Percentiles rank a stretch among this genome's conserved stretches.
Conservation (phyloP, 2,113 vertebrate genomes). For the Dicrurus megarhynchus region DNA sequence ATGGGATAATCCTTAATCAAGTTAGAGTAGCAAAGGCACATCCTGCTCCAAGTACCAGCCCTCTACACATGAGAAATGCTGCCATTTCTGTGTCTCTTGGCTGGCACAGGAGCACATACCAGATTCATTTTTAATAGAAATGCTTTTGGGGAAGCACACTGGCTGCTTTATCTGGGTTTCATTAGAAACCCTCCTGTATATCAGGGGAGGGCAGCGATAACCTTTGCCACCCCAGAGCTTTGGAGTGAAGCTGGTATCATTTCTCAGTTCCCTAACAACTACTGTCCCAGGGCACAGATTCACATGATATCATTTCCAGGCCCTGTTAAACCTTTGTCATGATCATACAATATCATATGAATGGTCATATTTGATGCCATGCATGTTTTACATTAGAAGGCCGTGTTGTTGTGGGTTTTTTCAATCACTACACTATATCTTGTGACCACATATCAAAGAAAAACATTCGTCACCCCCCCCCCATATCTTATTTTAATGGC, state of each 20-base stretch:
- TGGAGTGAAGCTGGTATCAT: neutral
- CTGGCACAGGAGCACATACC: neutral
- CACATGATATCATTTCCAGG: neutral
- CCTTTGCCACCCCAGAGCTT: neutral
- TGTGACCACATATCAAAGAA: neutral
- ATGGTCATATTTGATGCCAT: neutral
- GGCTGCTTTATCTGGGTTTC: neutral
- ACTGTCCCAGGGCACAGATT: neutral
- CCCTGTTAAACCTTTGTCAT: neutral
- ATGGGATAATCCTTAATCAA: neutral
- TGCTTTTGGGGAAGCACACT: neutral
- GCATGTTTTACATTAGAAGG: neutral
- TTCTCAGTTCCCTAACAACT: neutral
- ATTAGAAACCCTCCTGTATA: neutral
- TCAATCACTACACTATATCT: neutral
- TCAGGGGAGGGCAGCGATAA: neutral
- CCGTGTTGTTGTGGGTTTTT: fast-evolving
- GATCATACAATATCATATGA: neutral
- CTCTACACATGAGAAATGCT: neutral
- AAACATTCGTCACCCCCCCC: neutral
- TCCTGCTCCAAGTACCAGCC: neutral
- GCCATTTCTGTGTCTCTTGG: neutral
- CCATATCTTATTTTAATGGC: neutral
- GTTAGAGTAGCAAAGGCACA: neutral
- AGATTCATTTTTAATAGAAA: neutral